phyloP scores from a whole-genome alignment of 2,888 invertebrate genomes.

The Ischnura elegans region DNA sequence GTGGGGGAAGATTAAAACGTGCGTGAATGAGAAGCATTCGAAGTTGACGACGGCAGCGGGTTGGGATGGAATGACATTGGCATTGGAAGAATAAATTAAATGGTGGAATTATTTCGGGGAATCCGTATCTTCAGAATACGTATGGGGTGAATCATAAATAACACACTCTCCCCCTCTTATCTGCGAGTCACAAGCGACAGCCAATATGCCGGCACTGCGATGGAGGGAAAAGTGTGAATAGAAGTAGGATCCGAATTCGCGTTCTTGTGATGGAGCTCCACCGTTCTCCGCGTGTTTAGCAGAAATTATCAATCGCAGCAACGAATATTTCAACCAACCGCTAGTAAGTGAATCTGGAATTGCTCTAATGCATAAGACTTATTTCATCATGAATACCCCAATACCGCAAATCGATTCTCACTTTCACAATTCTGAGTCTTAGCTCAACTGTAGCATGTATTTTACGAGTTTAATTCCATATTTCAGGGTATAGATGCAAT shows the following conservation, averaged over 20 bases:
- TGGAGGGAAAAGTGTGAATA: neutral
- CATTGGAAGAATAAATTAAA: neutral
- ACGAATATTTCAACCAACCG: too few species aligned
- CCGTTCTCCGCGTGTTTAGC: too few species aligned
- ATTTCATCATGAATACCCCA: too few species aligned
- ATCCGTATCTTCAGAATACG: neutral
- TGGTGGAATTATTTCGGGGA: neutral
- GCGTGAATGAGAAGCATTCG: neutral
- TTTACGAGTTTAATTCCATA: too few species aligned
- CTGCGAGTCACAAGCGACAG: neutral
- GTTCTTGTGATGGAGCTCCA: neutral
- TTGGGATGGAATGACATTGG: neutral
- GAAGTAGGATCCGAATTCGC: neutral
- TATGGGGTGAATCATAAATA: constrained; percentile 9
- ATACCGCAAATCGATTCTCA: too few species aligned
- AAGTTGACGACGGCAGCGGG: too few species aligned
- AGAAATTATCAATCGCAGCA: too few species aligned
- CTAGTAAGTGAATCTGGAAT: too few species aligned
- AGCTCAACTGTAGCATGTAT: too few species aligned
- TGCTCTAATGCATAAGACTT: too few species aligned
- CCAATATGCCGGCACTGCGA: neutral
- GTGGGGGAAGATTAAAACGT: neutral
- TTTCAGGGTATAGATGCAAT: too few species aligned
- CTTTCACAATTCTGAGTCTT: too few species aligned
- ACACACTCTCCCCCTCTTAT: neutral